These are phyloP conservation scores for Idris sp. DNA, from an alignment of 1,140 invertebrate species.

Conservation along the genomic window DNA sequence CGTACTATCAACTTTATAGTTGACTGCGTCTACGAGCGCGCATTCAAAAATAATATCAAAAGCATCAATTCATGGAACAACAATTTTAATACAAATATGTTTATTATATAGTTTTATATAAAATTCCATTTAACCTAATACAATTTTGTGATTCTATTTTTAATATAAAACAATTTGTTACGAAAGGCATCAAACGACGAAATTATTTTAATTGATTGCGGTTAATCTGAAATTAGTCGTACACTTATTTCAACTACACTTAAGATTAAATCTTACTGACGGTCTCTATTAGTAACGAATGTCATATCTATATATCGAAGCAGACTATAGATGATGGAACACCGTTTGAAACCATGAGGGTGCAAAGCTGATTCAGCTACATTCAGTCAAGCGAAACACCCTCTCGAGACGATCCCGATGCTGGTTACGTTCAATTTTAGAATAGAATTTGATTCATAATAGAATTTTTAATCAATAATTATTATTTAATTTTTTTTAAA, in stretches of 20 bases:
- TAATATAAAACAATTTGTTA: too few relatives aligned
- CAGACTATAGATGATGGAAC: slow-evolving; percentile 67
- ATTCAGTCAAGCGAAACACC: slow-evolving; percentile 68
- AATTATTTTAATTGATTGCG: neutral
- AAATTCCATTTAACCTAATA: too few relatives aligned
- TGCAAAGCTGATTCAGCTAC: slow-evolving; percentile 73
- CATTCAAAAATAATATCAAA: slow-evolving; percentile 34
- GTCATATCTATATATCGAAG: slow-evolving; percentile 54
- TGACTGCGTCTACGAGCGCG: slow-evolving; percentile 29
- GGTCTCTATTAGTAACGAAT: slow-evolving; percentile 49
- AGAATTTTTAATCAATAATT: slow-evolving; percentile 34
- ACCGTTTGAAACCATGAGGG: slow-evolving; percentile 62
- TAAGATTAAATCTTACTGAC: slow-evolving; percentile 56
- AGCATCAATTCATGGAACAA: slow-evolving; percentile 15
- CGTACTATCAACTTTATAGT: slow-evolving; percentile 48
- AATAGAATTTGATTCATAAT: slow-evolving; percentile 64
- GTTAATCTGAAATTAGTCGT: slow-evolving; percentile 34
- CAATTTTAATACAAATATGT: slow-evolving; percentile 6
- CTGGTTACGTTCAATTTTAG: slow-evolving; percentile 61
- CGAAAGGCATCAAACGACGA: too few relatives aligned
- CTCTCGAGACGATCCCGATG: slow-evolving; percentile 56
- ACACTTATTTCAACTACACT: slow-evolving; percentile 42
- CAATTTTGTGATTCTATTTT: too few relatives aligned
- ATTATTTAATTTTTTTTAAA: too few relatives aligned
- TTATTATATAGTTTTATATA: too few relatives aligned